Base-by-base conservation (phyloP, 2,113 vertebrate species). In the Tachycineta bicolor region DNA sequence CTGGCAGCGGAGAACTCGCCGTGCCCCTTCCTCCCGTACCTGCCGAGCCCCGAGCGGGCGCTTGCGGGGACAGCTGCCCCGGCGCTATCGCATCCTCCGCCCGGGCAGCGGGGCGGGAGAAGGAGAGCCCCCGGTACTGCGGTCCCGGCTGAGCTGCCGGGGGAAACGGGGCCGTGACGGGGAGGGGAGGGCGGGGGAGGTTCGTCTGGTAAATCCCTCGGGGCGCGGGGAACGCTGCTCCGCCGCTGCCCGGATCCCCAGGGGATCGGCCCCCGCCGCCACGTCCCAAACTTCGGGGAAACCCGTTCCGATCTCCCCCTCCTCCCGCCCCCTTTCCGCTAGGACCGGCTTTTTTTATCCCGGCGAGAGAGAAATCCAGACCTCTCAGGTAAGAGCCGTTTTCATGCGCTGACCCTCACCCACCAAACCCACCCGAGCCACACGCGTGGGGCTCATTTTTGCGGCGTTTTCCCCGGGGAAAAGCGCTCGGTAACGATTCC, bases 161-260 rank as follows among this genome's bases (percentile, higher is more conserved):
- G n/a, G 24, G 5, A 14, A 25, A 37, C 47, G 20, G 29, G 49
- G n/a, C 1, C 46, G 28, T 49, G 55, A 29, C 29, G 18, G 71
- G 43, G 25, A 9, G 37, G 23, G 37, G 37, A 37, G 37, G 37
- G 7, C n/a, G n/a, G n/a, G n/a, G n/a, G n/a, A n/a, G 95, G 29
- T 75, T 81, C 81, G 90, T 75, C 94, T 87, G 95, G 79, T 97
- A 89, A 82, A 90, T 93, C 97, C 96, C 90, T 93, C 83, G 94
- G 90, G 89, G 31, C 79, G 19, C 9, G 8, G 16, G 64, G 28
- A 55, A 76, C 44, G 14, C 68, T 62, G 50, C 76, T 86, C 70
- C 74, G n/a, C 64, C 59, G 68, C 41, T n/a, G 82, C 41, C 74
- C 37, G 52, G 33, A 49, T 11, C 14, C 14, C 39, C 39, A 11